Conservation (phyloP, 2,888 invertebrate genomes). For the Caenorhabditis imperialis region DNA sequence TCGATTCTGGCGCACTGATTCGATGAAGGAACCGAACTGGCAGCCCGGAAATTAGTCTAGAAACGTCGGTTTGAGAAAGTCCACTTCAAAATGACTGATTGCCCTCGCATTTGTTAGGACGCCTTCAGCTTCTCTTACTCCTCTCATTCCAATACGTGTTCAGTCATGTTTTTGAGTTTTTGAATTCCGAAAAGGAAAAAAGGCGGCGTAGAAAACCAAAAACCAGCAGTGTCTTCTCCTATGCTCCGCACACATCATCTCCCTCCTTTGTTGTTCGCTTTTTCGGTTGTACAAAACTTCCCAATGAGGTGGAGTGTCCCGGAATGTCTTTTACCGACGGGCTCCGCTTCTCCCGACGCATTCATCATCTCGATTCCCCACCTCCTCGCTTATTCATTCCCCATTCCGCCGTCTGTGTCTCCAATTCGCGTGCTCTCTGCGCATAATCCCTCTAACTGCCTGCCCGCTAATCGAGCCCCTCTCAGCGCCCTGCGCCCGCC, state of each 20-base stretch:
- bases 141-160: not conserved
- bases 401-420: constrained; percentile 17
- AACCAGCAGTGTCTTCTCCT: not conserved
- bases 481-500: constrained; percentile 7
- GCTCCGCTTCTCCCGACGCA: not conserved
- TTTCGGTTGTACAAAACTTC: too few relatives aligned
- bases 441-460: constrained; percentile 20
- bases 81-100: not conserved
- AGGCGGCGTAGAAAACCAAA: not conserved
- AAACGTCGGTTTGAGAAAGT: not conserved
- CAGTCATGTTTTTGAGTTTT: not conserved
- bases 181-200: not conserved
- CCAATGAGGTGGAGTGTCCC: too few relatives aligned
- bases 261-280: too few relatives aligned
- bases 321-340: too few relatives aligned
- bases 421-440: constrained; percentile 3
- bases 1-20: not conserved
- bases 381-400: not conserved
- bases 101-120: too few relatives aligned
- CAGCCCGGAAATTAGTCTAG: too few relatives aligned
- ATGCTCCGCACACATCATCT: constrained; percentile 1
- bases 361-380: not conserved
- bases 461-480: constrained; percentile 38
- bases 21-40: too few relatives aligned
- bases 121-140: not conserved